Conservation (phyloP, 35 echinoderm and acorn worm species). For the Stichopus chloronotus region DNA sequence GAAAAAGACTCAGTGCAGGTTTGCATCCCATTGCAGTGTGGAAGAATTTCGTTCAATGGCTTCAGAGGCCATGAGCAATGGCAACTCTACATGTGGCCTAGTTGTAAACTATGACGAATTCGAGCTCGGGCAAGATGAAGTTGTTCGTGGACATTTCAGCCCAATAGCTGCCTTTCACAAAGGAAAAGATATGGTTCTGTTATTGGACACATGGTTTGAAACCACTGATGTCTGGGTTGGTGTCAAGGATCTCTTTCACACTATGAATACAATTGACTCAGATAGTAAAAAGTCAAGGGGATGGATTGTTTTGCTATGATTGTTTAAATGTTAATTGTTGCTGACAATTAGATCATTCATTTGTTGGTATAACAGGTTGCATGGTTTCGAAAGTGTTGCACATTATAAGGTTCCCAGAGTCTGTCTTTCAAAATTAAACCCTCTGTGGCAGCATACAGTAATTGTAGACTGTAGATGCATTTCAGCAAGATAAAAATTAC, state of each 20-base stretch:
- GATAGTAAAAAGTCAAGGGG: slow-evolving; percentile 69
- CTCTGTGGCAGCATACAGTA: too few species aligned
- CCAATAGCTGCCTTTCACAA: slow-evolving; percentile 73
- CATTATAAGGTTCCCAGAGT: neutral
- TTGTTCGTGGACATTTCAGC: slow-evolving; percentile 78
- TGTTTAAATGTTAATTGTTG: neutral
- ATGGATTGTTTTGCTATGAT: slow-evolving; percentile 55
- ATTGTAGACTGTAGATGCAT: too few species aligned
- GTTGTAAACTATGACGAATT: slow-evolving; percentile 76
- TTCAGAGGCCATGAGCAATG: slow-evolving; percentile 34
- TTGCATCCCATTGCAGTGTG: slow-evolving; percentile 50
- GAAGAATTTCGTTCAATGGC: slow-evolving; percentile 68
- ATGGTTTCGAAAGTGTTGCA: too few species aligned
- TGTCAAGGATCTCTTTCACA: slow-evolving; percentile 63
- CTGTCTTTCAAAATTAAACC: neutral
- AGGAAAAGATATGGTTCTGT: slow-evolving; percentile 62
- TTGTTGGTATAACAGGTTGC: neutral
- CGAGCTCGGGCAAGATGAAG: slow-evolving; percentile 52
- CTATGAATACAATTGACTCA: slow-evolving; percentile 78
- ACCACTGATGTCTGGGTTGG: slow-evolving; percentile 73
- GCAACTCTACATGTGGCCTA: slow-evolving; percentile 58
- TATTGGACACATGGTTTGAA: slow-evolving; percentile 75
- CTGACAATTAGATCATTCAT: neutral
- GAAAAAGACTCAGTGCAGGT: slow-evolving; percentile 12
- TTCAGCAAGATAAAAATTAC: too few species aligned